These are phyloP conservation scores for Philhelius pedissequus DNA, from an alignment of 2,888 invertebrate genomes.

Conservation along the genomic window DNA sequence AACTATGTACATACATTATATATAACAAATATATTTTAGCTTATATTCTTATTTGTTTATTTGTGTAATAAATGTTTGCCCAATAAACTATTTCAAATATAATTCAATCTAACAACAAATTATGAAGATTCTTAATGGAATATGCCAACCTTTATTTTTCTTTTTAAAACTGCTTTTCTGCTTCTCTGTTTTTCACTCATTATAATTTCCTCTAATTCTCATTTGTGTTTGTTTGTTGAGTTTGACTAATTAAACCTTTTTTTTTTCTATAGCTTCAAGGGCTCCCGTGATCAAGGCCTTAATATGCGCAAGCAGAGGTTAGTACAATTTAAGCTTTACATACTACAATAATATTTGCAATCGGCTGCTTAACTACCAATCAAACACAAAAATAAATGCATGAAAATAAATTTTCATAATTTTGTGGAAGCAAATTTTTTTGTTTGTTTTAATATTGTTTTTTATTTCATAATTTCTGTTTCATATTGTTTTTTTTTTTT, in stretches of 20 bases:
- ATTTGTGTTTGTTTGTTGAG: slow-evolving; percentile 12
- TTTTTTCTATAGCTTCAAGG: slow-evolving; percentile 81
- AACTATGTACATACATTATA: too few relatives aligned
- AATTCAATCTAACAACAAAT: slow-evolving; percentile 10
- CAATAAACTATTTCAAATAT: slow-evolving; percentile 9
- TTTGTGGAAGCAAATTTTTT: slow-evolving; percentile 14
- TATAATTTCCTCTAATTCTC: slow-evolving; percentile 3
- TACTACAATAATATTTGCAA: not conserved
- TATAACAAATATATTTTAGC: not conserved
- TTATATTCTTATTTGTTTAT: not conserved
- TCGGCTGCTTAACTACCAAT: slow-evolving; percentile 10
- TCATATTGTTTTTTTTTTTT: slow-evolving; percentile 61
- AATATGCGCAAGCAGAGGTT: slow-evolving; percentile 78
- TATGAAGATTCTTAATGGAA: not conserved
- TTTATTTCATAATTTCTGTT: slow-evolving; percentile 53
- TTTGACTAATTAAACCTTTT: slow-evolving; percentile 39
- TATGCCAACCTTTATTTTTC: not conserved
- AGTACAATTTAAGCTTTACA: slow-evolving; percentile 63
- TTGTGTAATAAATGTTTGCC: not conserved
- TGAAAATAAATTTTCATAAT: slow-evolving; percentile 24
- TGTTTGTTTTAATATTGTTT: slow-evolving; percentile 26
- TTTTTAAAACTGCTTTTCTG: slow-evolving; percentile 13
- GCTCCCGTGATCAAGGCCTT: slow-evolving; percentile 82
- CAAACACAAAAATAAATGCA: not conserved
- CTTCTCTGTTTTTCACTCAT: slow-evolving; percentile 40